Percentiles rank a stretch among this genome's conserved stretches.
Conservation (phyloP, 2,888 invertebrate species). For the Drosophila sordidapex region DNA sequence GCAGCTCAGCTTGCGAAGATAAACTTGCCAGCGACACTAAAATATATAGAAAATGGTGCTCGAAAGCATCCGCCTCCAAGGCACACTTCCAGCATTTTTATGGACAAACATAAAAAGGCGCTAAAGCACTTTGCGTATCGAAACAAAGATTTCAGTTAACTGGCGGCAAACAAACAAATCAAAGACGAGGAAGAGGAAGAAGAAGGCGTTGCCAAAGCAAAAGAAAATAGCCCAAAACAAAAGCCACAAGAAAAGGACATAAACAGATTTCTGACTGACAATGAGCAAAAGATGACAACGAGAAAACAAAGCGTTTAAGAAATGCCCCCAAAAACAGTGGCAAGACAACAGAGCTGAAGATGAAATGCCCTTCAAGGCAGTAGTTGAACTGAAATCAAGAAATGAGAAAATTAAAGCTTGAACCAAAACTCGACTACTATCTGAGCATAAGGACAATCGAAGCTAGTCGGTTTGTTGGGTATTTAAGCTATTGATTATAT, state of each 20-base stretch:
- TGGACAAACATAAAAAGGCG: constrained; percentile 64
- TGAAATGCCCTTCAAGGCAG: not conserved
- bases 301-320: constrained; percentile 27
- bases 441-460: not conserved
- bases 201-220: constrained; percentile 49
- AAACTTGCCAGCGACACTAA: constrained; percentile 20
- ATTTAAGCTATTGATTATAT: not conserved
- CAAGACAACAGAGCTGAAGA: not conserved
- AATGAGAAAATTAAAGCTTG: not conserved
- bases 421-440: not conserved
- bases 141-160: constrained; percentile 51
- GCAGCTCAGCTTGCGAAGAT: constrained; percentile 18
- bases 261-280: constrained; percentile 50
- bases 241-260: constrained; percentile 61
- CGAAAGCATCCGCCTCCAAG: constrained; percentile 4
- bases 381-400: not conserved
- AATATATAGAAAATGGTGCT: not conserved
- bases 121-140: constrained; percentile 65
- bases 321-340: constrained; percentile 15
- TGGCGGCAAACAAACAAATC: constrained; percentile 4
- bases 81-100: constrained; percentile 56
- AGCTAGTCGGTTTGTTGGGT: not conserved
- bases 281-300: constrained; percentile 49
- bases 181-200: not conserved
- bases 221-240: constrained; percentile 65